Evolutionary conservation across 2,888 invertebrate genomes (phyloP).

Genomic region (Periphyllus acericola): DNA sequence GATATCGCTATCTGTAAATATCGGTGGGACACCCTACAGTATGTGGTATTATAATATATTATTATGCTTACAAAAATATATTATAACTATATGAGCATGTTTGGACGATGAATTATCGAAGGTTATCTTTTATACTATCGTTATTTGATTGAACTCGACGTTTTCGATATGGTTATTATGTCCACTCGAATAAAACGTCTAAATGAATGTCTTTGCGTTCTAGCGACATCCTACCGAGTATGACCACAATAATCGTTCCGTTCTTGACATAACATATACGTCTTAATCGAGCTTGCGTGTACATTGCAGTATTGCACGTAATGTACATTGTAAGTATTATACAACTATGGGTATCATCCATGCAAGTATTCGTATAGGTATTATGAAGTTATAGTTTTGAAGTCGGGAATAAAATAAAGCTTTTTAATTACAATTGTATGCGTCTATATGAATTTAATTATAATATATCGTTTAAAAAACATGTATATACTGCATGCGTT

Average conservation of each 20-base stretch:
- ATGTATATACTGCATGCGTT: too few relatives aligned
- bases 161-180: background rate
- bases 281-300: background rate
- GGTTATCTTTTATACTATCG: background rate
- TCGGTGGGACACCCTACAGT: too few relatives aligned
- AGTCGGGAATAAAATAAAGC: too few relatives aligned
- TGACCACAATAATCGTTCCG: background rate
- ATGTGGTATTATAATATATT: too few relatives aligned
- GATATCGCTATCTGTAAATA: too few relatives aligned
- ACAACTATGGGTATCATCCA: too few relatives aligned
- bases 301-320: background rate
- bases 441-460: too few relatives aligned
- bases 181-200: background rate
- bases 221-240: background rate
- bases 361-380: too few relatives aligned
- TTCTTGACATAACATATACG: background rate
- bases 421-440: too few relatives aligned
- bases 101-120: background rate
- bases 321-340: background rate
- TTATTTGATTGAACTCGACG: background rate
- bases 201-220: background rate
- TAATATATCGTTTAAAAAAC: too few relatives aligned
- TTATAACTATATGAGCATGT: background rate
- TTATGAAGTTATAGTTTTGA: too few relatives aligned
- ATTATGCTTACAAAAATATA: background rate